Conservation (phyloP, 2,888 invertebrate genomes). For the Eumerus sabulonum region DNA sequence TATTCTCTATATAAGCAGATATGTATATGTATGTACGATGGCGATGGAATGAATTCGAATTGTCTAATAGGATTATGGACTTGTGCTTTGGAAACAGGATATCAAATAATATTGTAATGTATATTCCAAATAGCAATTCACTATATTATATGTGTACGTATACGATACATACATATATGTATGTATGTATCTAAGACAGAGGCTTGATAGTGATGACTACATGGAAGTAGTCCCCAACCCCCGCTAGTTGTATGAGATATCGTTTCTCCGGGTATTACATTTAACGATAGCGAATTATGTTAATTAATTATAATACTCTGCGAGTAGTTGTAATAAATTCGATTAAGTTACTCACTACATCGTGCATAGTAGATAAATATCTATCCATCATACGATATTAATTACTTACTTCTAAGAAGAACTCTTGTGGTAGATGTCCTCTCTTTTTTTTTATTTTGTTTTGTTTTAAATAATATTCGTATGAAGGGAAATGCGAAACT, state of each 20-base stretch:
- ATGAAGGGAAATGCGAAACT: constrained; percentile 24
- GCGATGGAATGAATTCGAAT: constrained; percentile 54
- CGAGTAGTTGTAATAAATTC: constrained; percentile 40
- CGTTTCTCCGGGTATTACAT: constrained; percentile 38
- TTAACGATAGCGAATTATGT: constrained; percentile 56
- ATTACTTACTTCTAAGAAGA: not conserved
- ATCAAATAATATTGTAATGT: constrained; percentile 46
- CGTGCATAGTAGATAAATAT: not conserved
- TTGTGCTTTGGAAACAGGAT: constrained; percentile 25
- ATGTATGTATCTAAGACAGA: constrained; percentile 20
- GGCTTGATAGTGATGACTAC: constrained; percentile 27
- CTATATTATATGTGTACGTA: constrained; percentile 4
- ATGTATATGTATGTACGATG: constrained; percentile 21
- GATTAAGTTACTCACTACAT: constrained; percentile 31
- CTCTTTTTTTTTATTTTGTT: too few relatives aligned
- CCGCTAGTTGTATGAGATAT: constrained; percentile 10
- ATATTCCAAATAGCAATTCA: constrained; percentile 23
- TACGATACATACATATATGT: constrained; percentile 10
- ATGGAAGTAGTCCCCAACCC: constrained; percentile 29
- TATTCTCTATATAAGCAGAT: too few relatives aligned
- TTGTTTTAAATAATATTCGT: not conserved
- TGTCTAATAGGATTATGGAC: constrained; percentile 53
- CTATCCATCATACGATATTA: not conserved
- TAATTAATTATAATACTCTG: constrained; percentile 41
- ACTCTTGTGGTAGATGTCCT: not conserved